phyloP scores from a whole-genome alignment of 2,113 vertebrate species.

The Tautogolabrus adspersus region DNA sequence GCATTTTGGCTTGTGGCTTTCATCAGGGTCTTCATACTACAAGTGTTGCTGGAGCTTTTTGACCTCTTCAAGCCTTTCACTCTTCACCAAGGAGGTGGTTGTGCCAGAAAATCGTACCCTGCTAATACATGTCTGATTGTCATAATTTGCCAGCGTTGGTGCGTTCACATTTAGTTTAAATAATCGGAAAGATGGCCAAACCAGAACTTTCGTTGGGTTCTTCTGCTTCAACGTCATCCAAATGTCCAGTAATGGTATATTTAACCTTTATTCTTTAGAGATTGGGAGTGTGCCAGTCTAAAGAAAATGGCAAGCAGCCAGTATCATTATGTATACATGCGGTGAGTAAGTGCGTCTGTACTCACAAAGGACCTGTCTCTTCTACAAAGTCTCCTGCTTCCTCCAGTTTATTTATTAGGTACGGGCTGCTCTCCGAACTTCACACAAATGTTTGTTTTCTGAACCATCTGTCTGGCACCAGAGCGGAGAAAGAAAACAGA shows the following conservation, averaged over 20 bases:
- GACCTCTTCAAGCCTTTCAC: no score
- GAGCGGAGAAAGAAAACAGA: constrained; percentile 69
- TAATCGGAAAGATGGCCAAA: no score
- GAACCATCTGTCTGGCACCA: constrained; percentile 96
- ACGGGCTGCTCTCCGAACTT: constrained; percentile 88
- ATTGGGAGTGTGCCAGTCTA: background rate
- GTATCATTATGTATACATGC: constrained; percentile 7
- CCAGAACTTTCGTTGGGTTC: no score
- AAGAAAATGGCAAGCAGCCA: background rate
- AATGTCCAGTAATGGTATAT: background rate
- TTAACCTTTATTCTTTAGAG: background rate
- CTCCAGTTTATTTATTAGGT: constrained; percentile 72
- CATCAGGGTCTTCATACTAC: no score
- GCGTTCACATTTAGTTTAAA: no score
- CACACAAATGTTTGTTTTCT: constrained; percentile 93
- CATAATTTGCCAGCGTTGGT: no score
- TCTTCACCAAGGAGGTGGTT: no score
- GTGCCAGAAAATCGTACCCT: no score
- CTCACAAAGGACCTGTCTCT: constrained; percentile 26
- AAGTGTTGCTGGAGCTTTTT: no score
- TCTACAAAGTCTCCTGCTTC: constrained; percentile 43
- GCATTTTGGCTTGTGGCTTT: no score
- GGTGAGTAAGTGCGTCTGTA: constrained; percentile 34
- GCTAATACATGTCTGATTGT: no score
- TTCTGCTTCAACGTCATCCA: background rate